Conservation (phyloP, 2,797 vertebrate genomes). For the Myotis vivesi region DNA sequence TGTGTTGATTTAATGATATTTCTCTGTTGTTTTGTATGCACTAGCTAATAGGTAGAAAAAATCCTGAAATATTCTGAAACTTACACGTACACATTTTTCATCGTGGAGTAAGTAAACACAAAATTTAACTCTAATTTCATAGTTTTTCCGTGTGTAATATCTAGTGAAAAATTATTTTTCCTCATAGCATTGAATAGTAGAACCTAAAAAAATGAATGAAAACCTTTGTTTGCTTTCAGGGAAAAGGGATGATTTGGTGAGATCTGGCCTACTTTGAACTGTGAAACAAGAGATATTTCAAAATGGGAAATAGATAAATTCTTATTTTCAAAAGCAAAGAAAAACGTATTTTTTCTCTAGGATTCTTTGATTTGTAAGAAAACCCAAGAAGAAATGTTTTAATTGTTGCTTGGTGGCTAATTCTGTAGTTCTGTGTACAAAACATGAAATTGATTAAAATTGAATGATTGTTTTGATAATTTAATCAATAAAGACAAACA, state of each 20-base stretch:
- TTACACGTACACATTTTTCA: background rate
- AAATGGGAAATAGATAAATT: background rate
- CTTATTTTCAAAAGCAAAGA: background rate
- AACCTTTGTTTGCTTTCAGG: background rate
- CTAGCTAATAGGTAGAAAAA: background rate
- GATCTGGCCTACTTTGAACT: background rate
- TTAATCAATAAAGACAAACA: background rate
- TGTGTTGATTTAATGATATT: background rate
- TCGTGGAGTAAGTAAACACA: background rate
- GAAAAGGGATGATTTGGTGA: background rate
- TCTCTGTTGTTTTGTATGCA: background rate
- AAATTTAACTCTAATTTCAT: background rate
- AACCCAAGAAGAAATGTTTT: background rate
- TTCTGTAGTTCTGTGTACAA: background rate
- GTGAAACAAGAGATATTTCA: background rate
- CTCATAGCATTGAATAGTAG: background rate
- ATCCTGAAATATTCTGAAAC: background rate
- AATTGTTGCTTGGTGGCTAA: background rate
- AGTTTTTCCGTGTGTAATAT: background rate
- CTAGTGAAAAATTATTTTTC: background rate
- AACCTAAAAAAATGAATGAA: background rate
- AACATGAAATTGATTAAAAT: background rate
- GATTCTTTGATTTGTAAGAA: background rate
- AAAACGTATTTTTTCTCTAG: background rate
- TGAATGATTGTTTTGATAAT: background rate